phyloP scores from a whole-genome alignment of 2,797 vertebrate species.

The Hylomyscus alleni region DNA sequence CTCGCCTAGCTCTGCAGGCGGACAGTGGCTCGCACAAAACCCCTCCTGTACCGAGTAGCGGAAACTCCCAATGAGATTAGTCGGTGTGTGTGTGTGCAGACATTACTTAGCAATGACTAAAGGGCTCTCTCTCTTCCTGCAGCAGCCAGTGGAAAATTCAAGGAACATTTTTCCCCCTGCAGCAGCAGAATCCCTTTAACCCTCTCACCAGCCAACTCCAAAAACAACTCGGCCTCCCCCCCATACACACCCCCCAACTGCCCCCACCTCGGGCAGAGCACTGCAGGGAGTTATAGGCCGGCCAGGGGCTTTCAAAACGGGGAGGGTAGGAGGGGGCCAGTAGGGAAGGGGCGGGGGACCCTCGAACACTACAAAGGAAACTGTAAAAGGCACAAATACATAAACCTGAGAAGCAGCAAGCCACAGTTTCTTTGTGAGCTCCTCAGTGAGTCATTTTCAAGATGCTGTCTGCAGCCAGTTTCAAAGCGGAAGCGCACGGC shows the following conservation, averaged over 20 bases:
- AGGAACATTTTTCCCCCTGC: constrained; percentile 91
- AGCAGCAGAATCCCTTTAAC: constrained; percentile 92
- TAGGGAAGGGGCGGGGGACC: constrained; percentile 77
- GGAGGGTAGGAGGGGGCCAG: constrained; percentile 42
- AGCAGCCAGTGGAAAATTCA: constrained; percentile 95
- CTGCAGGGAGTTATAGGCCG: constrained; percentile 66
- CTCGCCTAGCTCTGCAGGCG: constrained; percentile 87
- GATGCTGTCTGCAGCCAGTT: constrained; percentile 99
- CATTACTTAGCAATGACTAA: constrained; percentile 98
- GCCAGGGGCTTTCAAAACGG: constrained; percentile 72
- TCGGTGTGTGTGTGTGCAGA: constrained; percentile 92
- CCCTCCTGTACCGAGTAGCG: constrained; percentile 95
- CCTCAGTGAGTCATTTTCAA: constrained; percentile 99
- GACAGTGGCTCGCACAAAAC: constrained; percentile 93
- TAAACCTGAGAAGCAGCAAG: constrained; percentile 91
- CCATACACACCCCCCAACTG: not conserved
- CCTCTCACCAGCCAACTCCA: constrained; percentile 90
- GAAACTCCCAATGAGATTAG: constrained; percentile 99
- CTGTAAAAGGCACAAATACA: constrained; percentile 90
- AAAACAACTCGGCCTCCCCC: constrained; percentile 89
- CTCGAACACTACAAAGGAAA: constrained; percentile 91
- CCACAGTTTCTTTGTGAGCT: constrained; percentile 97
- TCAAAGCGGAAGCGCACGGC: constrained; percentile 99
- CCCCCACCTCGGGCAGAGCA: constrained; percentile 37
- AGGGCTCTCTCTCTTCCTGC: constrained; percentile 97